A percentile compares a stretch with the other conserved stretches of the same genome.
Evolutionary conservation across 2,797 vertebrate genomes (phyloP).

Genomic region (Vultur gryphus): DNA sequence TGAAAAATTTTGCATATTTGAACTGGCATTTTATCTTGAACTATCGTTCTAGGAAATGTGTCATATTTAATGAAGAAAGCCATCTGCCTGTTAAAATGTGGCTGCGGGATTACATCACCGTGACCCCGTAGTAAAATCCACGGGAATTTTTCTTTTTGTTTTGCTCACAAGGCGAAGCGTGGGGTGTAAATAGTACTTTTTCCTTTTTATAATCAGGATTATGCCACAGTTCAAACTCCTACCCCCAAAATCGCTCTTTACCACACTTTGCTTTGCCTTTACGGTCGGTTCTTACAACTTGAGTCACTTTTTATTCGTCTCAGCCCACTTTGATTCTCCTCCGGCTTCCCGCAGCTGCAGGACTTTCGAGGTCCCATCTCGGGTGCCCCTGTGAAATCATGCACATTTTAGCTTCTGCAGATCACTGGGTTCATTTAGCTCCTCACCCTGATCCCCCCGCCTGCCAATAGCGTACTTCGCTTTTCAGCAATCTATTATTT

Average conservation of each 20-base stretch:
- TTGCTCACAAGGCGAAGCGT: background rate
- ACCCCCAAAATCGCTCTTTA: background rate
- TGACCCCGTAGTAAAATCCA: background rate
- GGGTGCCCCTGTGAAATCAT: background rate
- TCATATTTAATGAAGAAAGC: constrained; percentile 13
- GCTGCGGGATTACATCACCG: background rate
- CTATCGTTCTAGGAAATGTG: background rate
- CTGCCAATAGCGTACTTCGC: background rate
- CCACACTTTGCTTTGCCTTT: background rate
- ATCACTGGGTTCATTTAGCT: background rate
- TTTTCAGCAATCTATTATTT: constrained; percentile 42
- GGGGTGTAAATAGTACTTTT: background rate
- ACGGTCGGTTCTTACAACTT: background rate
- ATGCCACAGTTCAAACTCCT: background rate
- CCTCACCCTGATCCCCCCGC: background rate
- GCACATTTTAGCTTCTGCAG: background rate
- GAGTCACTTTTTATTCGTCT: constrained; percentile 6
- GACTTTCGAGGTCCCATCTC: background rate
- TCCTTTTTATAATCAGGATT: background rate
- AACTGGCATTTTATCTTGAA: background rate
- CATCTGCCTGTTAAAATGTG: background rate
- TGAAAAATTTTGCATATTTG: background rate
- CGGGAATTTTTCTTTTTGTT: background rate
- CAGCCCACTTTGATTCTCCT: background rate
- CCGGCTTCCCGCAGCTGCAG: background rate